Conservation (phyloP, 92 coral and sea anemone genomes). For the Porites rus region DNA sequence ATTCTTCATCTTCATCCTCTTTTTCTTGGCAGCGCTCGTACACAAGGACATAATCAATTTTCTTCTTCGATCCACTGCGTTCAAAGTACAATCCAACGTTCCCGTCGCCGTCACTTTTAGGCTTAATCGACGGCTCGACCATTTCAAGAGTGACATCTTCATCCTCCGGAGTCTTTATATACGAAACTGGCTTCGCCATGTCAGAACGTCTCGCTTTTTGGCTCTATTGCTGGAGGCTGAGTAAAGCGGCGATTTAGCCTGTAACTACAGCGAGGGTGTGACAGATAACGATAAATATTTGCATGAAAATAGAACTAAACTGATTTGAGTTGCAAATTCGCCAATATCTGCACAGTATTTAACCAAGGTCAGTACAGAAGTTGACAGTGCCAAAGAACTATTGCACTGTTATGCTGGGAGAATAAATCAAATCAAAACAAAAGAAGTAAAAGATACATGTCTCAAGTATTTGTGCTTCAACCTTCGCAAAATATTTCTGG, state of each 20-base stretch:
- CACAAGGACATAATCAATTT: conserved; percentile 80
- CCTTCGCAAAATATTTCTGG: not conserved
- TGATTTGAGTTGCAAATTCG: conserved; percentile 17
- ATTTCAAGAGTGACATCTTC: conserved; percentile 34
- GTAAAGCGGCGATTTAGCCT: not conserved
- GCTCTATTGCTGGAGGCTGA: not conserved
- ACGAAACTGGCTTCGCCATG: conserved; percentile 49
- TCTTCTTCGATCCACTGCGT: conserved; percentile 12
- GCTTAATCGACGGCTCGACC: conserved; percentile 38
- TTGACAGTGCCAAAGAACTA: not conserved
- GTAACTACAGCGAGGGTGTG: conserved; percentile 21
- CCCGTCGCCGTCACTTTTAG: not conserved
- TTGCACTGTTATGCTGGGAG: not conserved
- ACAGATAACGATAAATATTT: not conserved
- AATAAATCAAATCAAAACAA: not conserved
- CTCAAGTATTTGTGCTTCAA: not conserved
- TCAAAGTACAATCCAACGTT: conserved; percentile 20
- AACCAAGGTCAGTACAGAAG: not conserved
- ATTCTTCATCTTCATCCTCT: conserved; percentile 69
- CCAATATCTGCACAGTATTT: not conserved
- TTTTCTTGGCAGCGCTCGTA: conserved; percentile 65
- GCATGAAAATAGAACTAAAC: conserved; percentile 23
- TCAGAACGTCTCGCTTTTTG: not conserved
- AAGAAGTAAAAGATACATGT: not conserved
- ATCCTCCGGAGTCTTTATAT: conserved; percentile 19